These are phyloP conservation scores for Drosophila nannoptera DNA, from an alignment of 1,140 invertebrate species.

Conservation along the genomic window DNA sequence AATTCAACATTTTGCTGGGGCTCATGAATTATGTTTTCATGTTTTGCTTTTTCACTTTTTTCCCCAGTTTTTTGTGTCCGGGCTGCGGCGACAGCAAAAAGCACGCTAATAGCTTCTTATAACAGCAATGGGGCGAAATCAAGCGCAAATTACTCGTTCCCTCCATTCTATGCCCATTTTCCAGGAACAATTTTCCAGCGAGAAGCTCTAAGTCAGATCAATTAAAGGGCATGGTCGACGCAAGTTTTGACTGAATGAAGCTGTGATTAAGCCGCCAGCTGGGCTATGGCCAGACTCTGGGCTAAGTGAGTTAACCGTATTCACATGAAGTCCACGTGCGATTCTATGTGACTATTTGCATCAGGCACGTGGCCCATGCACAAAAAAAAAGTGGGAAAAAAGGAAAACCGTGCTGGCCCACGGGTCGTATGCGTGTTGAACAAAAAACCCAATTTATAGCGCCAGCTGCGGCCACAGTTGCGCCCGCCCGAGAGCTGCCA, in stretches of 20 bases:
- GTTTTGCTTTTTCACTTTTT: conserved; percentile 45
- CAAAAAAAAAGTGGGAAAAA: background rate
- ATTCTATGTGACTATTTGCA: conserved; percentile 32
- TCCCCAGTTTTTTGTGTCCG: conserved; percentile 11
- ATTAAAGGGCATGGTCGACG: conserved; percentile 6
- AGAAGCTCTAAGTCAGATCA: conserved; percentile 16
- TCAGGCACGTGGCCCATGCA: conserved; percentile 31
- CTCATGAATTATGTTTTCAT: conserved; percentile 67
- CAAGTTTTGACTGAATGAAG: conserved; percentile 4
- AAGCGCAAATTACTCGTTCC: conserved; percentile 42
- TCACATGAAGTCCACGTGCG: conserved; percentile 38
- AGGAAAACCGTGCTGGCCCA: conserved; percentile 11
- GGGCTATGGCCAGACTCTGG: background rate
- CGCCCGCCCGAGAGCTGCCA: background rate
- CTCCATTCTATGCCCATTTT: conserved; percentile 16
- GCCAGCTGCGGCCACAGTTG: conserved; percentile 4
- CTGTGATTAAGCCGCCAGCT: conserved; percentile 19
- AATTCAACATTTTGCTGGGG: conserved; percentile 63
- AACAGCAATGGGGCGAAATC: conserved; percentile 53
- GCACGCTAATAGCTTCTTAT: conserved; percentile 71
- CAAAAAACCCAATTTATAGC: conserved; percentile 30
- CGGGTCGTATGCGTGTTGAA: conserved; percentile 19
- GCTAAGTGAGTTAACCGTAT: conserved; percentile 39
- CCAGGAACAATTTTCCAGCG: conserved; percentile 2
- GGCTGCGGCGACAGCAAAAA: conserved; percentile 35